Evolutionary conservation across 2,888 invertebrate genomes (phyloP), one percentile per base, ranked within the genome.

Genomic region (Eupithecia inturbata): DNA sequence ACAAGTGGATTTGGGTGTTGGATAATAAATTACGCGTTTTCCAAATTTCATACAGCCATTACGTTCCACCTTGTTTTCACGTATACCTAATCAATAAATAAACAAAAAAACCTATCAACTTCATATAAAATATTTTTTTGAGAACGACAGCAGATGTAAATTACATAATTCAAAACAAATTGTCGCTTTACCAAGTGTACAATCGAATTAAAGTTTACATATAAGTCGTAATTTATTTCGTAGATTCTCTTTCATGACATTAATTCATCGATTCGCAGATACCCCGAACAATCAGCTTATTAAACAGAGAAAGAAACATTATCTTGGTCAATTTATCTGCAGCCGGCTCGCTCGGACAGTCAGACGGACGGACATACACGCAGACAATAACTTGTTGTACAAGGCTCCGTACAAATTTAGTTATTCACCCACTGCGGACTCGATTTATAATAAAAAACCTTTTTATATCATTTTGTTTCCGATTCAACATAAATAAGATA

Each of bases 401-500:
- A 93, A 87, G 88, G 82, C 78, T 83, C 87, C 81, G 88, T 92
- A 93, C 93, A 93, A 93, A 93, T 93, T 93, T 91, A 92, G 92
- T 92, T 90, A 91, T 93, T 92, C 93, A 85, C 93, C 93, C 92
- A 92, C 93, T 89, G 86, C 73, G 78, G 80, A 81, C 84, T 80
- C 90, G 89, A 92, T 93, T 93, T 92, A 92, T 91, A 91, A 91
- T 91, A 79, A 84, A 91, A 92, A 89, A 87, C 83, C 84, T 85
- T 91, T 94, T 94, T 93, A 89, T 93, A 89, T 92, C 81, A 89
- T 93, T 95, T 94, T 93, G 91, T 93, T 93, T 92, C 90, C 89
- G 91, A 94, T 94, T 92, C 94, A 92, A 94, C 94, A 94, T 95
- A 94, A 95, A 95, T 95, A 95, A 95, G 95, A 95, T 94, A 94